Evolutionary conservation across 2,797 vertebrate genomes (phyloP), one percentile per base, ranked within the genome.

Genomic region (Buphagus erythrorhynchus): DNA sequence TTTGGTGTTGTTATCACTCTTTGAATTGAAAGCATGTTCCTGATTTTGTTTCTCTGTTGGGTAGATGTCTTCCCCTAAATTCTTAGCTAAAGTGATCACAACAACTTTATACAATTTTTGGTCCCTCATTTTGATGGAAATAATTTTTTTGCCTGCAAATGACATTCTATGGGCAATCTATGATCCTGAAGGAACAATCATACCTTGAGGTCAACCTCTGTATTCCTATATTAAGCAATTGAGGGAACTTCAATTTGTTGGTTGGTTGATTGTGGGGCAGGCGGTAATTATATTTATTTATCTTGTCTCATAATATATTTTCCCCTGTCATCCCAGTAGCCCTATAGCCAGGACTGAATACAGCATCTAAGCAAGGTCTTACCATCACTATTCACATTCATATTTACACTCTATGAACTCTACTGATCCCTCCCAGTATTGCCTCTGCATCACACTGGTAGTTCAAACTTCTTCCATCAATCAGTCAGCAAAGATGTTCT

Each of bases 221-320:
- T 61, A 36, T 69, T 55, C 31, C 10, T 66, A 4, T 40, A 15
- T 58, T 72, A 84, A 75, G 22, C 3, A 77, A 35, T 6, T 29
- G 43, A 55, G 9, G 3, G 11, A 9, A 10, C 22, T 21, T 20
- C 62, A 10, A 20, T 36, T 52, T 38, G 1, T n/a, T 35, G 0
- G 0, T 49, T 61, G 13, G 4, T 67, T 73, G 28, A 16, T 2
- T 63, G 19, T 2, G 4, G 1, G 0, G 0, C 1, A 36, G 9
- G 9, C 19, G 2, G 6, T 29, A 61, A 76, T 59, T 38, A 13
- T 33, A 36, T 67, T 49, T 55, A 12, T 74, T 86, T 51, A 5
- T 51, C 9, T 81, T 16, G 13, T 78, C 25, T 65, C 16, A 13
- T 63, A 57, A n/a, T 40, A 58, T 12, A 7, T 45, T 90, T 77